These are phyloP conservation scores for Drosophila sordidula DNA, from an alignment of 2,888 invertebrate species.

Conservation along the genomic window DNA sequence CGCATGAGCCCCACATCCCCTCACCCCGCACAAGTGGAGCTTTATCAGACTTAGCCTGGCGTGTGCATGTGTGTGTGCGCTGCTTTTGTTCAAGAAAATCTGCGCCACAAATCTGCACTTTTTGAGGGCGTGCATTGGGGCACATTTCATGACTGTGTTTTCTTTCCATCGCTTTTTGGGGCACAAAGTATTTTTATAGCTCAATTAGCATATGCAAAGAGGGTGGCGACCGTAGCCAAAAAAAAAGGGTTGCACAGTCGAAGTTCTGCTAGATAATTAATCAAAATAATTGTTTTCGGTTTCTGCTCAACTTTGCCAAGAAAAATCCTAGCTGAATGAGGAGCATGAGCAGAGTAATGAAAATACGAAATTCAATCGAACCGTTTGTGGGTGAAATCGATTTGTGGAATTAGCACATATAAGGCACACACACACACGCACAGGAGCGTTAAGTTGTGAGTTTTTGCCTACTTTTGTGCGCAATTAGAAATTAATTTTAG, in stretches of 20 bases:
- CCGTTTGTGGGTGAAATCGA: neutral
- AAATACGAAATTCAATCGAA: constrained; percentile 3
- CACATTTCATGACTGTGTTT: constrained; percentile 72
- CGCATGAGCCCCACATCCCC: constrained; percentile 59
- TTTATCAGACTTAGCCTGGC: constrained; percentile 71
- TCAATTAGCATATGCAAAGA: constrained; percentile 74
- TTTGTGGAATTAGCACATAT: neutral
- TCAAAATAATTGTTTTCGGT: constrained; percentile 37
- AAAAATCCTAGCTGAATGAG: neutral
- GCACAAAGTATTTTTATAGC: constrained; percentile 78
- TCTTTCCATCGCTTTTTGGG: constrained; percentile 37
- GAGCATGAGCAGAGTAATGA: neutral
- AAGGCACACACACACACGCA: neutral
- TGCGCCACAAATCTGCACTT: constrained; percentile 57
- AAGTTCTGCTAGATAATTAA: constrained; percentile 53
- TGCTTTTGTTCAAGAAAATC: constrained; percentile 62
- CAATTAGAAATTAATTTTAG: constrained; percentile 82
- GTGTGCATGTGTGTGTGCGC: constrained; percentile 11
- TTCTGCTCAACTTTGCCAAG: neutral
- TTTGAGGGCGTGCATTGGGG: neutral
- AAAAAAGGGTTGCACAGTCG: constrained; percentile 43
- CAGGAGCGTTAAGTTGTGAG: constrained; percentile 10
- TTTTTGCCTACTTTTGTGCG: constrained; percentile 72
- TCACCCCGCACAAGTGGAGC: constrained; percentile 21
- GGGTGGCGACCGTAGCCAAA: neutral